Evolutionary conservation across 2,888 invertebrate genomes (phyloP), one percentile per base, ranked within the genome.

Genomic region (Apoda limacodes): DNA sequence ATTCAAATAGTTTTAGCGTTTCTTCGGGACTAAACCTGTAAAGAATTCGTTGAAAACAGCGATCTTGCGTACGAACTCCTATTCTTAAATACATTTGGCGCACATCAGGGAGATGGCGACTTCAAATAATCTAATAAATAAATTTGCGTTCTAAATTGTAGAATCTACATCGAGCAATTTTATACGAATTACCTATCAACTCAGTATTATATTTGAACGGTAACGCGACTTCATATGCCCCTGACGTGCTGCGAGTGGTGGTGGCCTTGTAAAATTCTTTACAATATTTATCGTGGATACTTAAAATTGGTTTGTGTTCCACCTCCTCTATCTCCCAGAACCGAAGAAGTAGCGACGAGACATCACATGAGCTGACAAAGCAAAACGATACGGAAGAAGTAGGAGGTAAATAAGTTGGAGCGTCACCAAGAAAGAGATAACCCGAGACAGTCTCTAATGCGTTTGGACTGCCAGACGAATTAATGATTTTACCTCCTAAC

Each of bases 111-210:
- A 25, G 26, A 40, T 23, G n/a, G 33, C 24, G 15, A 40, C 30
- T 9, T 12, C 6, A 25, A 22, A 29, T 5, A 34, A 15, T 2
- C 32, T 22, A 11, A 32, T 20, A 22, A 27, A 27, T 2, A 32
- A 41, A 22, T 12, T 36, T 38, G 5, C 37, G 20, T 29, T 43
- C 40, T 1, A 40, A 26, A 15, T 22, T 34, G n/a, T 25, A 14
- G 23, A 34, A 43, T 2, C 38, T 26, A 5, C 17, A 7, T 17
- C 7, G 5, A 5, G 17, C 17, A 6, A 17, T 17, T 6, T 7
- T 17, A 7, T 17, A 7, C 5, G 17, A 17, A 17, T 17, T 17
- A 6, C 17, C 17, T 6, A 17, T 5, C 17, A 17, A 17, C 11
- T 9, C 6, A 9, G 30, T 30, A 20, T 23, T 20, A 7, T 30